Conservation (phyloP, 92 coral and sea anemone genomes). For the Epizoanthus illoricatus region DNA sequence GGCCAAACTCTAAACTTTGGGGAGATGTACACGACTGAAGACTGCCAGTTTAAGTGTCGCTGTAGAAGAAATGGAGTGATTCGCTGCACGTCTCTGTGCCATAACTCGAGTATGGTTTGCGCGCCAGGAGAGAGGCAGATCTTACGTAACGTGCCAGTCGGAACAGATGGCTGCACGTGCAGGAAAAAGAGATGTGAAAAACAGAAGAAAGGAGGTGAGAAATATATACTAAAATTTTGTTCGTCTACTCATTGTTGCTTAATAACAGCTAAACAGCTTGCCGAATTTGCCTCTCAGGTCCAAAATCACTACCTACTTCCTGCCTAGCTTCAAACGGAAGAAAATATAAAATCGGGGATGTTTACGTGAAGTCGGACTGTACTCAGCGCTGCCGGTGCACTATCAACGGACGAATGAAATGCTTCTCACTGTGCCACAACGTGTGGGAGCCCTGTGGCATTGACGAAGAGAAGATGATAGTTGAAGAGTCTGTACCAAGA, state of each 20-base stretch:
- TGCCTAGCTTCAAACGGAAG: conserved; percentile 11
- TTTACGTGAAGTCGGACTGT: conserved; percentile 40
- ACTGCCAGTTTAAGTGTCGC: conserved; percentile 75
- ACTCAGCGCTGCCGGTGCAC: conserved; percentile 63
- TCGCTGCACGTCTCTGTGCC: conserved; percentile 69
- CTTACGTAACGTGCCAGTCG: conserved; percentile 35
- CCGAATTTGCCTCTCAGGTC: background rate
- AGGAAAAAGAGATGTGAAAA: conserved; percentile 36
- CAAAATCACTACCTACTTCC: background rate
- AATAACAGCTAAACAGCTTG: background rate
- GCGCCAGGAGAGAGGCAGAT: conserved; percentile 46
- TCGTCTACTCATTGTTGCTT: no score
- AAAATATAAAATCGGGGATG: conserved; percentile 13
- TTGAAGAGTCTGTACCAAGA: conserved; percentile 34
- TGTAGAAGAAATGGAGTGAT: conserved; percentile 65
- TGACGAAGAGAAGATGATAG: conserved; percentile 42
- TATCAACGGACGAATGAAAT: conserved; percentile 43
- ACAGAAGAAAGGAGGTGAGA: background rate
- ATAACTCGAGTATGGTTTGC: conserved; percentile 40
- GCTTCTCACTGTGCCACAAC: conserved; percentile 48
- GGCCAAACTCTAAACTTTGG: conserved; percentile 61
- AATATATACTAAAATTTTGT: no score
- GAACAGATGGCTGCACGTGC: conserved; percentile 71
- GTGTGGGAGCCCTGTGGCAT: conserved; percentile 51
- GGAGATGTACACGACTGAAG: conserved; percentile 60